Evolutionary conservation across 2,797 vertebrate species (phyloP).

Genomic region (Corythornis leucogaster): DNA sequence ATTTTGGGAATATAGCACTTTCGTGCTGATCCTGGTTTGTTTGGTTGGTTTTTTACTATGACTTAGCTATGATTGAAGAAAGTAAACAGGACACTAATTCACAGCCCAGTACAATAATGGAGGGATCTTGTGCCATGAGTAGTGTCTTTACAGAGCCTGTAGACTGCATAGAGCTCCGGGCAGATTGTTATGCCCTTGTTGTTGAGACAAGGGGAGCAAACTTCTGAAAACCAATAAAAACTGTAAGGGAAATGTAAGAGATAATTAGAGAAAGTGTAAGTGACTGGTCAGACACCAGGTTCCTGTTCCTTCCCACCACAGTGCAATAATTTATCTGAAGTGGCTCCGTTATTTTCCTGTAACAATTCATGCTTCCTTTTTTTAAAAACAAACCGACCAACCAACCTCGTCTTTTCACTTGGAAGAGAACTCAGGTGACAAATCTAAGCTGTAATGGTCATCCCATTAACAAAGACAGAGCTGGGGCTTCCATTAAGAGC

Average conservation of each 20-base stretch:
- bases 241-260: background rate
- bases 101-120: background rate
- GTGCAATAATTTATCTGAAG: background rate
- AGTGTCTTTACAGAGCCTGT: background rate
- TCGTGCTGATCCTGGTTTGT: background rate
- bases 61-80: background rate
- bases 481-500: background rate
- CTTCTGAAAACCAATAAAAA: background rate
- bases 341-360: background rate
- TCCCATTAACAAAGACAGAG: background rate
- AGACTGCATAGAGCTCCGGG: background rate
- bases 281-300: background rate
- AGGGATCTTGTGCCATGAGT: background rate
- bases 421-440: background rate
- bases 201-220: background rate
- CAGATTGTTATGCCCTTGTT: background rate
- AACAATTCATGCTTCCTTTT: background rate
- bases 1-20: background rate
- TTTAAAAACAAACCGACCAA: too few relatives aligned
- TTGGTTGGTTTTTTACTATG: background rate
- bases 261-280: background rate
- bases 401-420: background rate
- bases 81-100: background rate
- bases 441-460: background rate
- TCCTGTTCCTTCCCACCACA: background rate